Base-by-base conservation (phyloP, 2,113 vertebrate species). In the Chauna torquata region DNA sequence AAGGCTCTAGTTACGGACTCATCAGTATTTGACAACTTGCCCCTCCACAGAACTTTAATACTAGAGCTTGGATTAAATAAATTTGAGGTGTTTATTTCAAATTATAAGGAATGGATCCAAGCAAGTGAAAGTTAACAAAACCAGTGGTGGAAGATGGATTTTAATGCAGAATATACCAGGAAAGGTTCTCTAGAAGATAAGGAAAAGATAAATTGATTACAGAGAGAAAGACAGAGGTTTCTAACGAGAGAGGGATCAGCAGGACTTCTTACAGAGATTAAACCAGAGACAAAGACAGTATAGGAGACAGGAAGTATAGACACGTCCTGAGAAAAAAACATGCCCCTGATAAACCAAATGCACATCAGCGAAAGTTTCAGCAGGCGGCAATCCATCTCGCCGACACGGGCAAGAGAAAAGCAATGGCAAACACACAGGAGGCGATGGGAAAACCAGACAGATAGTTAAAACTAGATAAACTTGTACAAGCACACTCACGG, bases 121-220 rank as follows among this genome's bases (percentile, higher is more conserved):
- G 68, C 16, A 5, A 54, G 34, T 0, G 12, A 12, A 36, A 45
- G 16, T 11, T 8, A 3, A 40, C 0, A 6, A 34, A 19, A 54
- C 28, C n/a, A 27, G 83, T 54, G 55, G 27, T 0, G 2, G 64
- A 66, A 28, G n/a, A 52, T 11, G n/a, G 61, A 15, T 9, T 44
- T n/a, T 36, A 5, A 20, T 0, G 8, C 34, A 17, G 9, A 57
- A 22, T 1, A 14, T 1, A 19, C 36, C 25, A 57, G 42, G 59
- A n/a, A 57, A 49, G 36, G 54, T 27, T n/a, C 68, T 38, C 54
- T 9, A 27, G 54, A 11, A 45, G 65, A 62, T 25, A 68, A 72
- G n/a, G 45, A 27, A 14, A 34, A 66, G 40, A 36, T 50, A 47
- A 62, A 64, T 2, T 16, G 34, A 54, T 82, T n/a, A 47, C 34